Base-by-base conservation (phyloP, 2,888 invertebrate genomes). In the Rhagonycha fulva region DNA sequence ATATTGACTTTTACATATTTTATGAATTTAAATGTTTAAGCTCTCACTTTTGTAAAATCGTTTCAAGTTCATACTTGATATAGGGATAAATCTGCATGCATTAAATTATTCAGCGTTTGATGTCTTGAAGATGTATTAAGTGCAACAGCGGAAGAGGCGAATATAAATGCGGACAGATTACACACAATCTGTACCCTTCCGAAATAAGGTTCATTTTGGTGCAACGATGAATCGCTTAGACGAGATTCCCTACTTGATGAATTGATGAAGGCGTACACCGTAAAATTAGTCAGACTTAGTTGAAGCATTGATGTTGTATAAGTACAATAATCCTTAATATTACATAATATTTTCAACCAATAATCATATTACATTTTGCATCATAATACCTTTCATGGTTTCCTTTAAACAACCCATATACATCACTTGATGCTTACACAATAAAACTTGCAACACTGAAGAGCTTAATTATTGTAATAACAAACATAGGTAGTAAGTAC, bases 221-320 rank as follows among this genome's bases (percentile, higher is more conserved):
- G 76, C 72, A 78, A 70, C 76, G 71, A 77, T 76, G 76, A 78
- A 77, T 76, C 77, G 75, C 76, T 78, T 79, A 78, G 76, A 76
- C 74, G 78, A 74, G 80, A 77, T 77, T 78, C 73, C 72, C 80
- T 80, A 76, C 80, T 78, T 82, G 83, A 83, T 82, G 82, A 83
- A 83, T 82, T 83, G 83, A 84, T 82, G 82, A 81, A 80, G 78
- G 82, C 83, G 80, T 81, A 80, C 80, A 83, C 81, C 84, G 83
- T 81, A 84, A 84, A 84, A 84, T 84, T 83, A 84, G 82, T 82
- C 81, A 80, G 78, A 80, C 79, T 78, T 74, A 78, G 75, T 66
- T 68, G 70, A 68, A 74, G 78, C 75, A 75, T 72, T 75, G 72
- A 77, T 75, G 70, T 19, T 78, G 68, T 72, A 72, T 72, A 77